Conservation (phyloP, 2,113 vertebrate species). For the Oncorhynchus mykiss region DNA sequence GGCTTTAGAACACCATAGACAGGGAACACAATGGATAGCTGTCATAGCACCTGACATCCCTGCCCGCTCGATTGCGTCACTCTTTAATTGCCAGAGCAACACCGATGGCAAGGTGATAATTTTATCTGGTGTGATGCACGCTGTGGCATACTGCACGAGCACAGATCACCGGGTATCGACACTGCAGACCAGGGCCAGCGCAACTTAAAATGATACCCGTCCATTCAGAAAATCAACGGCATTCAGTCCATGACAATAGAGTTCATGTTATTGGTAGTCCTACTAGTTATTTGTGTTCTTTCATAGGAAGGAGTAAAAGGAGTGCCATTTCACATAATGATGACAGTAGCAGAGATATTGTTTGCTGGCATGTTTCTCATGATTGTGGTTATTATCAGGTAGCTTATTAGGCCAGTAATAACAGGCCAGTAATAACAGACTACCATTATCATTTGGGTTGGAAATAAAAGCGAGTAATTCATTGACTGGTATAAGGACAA, state of each 20-base stretch:
- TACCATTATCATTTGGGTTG: background rate
- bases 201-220: background rate
- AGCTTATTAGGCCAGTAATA: background rate
- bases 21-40: slow-evolving; percentile 19
- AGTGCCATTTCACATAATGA: background rate
- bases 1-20: too few relatives aligned
- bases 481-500: too few relatives aligned
- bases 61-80: slow-evolving; percentile 2
- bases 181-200: background rate
- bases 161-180: background rate
- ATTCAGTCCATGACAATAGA: background rate
- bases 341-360: background rate
- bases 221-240: background rate
- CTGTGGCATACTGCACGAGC: background rate
- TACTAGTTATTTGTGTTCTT: background rate
- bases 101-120: slow-evolving; percentile 29
- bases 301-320: background rate
- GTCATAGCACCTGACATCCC: slow-evolving; percentile 30
- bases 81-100: slow-evolving; percentile 46
- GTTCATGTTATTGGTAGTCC: background rate
- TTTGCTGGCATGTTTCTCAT: too few relatives aligned
- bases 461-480: too few relatives aligned
- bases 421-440: background rate
- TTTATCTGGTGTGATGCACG: slow-evolving; percentile 28
- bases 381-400: too few relatives aligned